Percentiles rank a stretch among this genome's conserved stretches.
phyloP scores from a whole-genome alignment of 2,113 vertebrate genomes.

The Suricata suricatta region DNA sequence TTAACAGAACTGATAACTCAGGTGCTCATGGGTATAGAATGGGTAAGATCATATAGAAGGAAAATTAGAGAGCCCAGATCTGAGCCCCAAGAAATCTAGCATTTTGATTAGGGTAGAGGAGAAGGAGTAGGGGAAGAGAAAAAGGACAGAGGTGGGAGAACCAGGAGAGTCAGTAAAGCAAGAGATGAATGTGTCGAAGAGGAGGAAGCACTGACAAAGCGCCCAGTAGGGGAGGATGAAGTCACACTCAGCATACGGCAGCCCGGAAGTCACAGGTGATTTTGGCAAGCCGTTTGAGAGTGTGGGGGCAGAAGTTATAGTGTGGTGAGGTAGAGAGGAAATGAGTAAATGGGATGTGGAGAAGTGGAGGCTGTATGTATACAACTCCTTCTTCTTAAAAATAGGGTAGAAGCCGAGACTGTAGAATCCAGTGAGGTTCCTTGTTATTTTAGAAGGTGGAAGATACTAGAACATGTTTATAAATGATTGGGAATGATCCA shows the following conservation, averaged over 20 bases:
- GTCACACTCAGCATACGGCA: neutral
- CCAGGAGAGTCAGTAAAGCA: neutral
- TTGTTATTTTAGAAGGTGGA: neutral
- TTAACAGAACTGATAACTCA: neutral
- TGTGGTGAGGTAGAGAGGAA: neutral
- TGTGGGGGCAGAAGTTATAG: neutral
- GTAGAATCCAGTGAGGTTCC: neutral
- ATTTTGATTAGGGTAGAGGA: neutral
- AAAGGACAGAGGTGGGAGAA: neutral
- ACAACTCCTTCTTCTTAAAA: neutral
- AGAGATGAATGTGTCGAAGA: neutral
- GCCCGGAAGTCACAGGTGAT: neutral
- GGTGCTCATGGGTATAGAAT: neutral
- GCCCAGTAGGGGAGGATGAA: neutral
- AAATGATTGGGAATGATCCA: constrained; percentile 4
- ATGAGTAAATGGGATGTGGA: neutral
- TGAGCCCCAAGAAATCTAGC: neutral
- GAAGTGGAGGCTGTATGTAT: neutral
- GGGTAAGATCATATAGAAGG: neutral
- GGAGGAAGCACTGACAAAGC: neutral
- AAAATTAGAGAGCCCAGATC: neutral
- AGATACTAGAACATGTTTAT: neutral
- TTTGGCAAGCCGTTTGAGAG: neutral
- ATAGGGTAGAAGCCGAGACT: neutral
- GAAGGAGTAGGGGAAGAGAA: neutral